Conservation (phyloP, 2,888 invertebrate species). For the Coelogynopora nodosa region DNA sequence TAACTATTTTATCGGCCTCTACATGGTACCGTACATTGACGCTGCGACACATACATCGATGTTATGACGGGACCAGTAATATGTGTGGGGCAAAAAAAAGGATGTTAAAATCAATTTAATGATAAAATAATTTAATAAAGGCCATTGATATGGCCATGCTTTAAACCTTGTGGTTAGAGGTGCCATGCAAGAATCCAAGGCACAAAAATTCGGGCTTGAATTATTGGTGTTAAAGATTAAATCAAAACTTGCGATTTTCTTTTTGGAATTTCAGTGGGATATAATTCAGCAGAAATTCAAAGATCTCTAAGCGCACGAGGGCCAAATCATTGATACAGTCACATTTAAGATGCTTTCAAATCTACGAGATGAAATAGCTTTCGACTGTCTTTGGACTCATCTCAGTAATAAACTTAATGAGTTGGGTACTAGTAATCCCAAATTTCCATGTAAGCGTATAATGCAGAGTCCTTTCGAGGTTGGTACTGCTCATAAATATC, state of each 20-base stretch:
- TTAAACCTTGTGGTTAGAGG: background rate
- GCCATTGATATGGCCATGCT: background rate
- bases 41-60: background rate
- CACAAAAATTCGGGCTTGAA: background rate
- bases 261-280: background rate
- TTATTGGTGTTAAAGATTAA: background rate
- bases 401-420: background rate
- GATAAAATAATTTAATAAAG: background rate
- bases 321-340: background rate
- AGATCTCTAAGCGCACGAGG: background rate
- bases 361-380: background rate
- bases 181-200: background rate
- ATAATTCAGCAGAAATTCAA: background rate
- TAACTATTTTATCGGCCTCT: background rate
- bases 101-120: background rate
- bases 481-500: background rate
- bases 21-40: background rate
- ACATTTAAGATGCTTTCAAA: background rate
- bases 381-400: background rate
- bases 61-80: background rate
- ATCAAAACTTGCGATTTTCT: background rate
- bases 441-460: background rate
- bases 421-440: background rate
- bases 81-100: background rate
- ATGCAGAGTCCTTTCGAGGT: background rate